A percentile compares a stretch with the other conserved stretches of the same genome.
These are phyloP conservation scores for Anoplius nigerrimus DNA, from an alignment of 2,888 invertebrate species.

Conservation along the genomic window DNA sequence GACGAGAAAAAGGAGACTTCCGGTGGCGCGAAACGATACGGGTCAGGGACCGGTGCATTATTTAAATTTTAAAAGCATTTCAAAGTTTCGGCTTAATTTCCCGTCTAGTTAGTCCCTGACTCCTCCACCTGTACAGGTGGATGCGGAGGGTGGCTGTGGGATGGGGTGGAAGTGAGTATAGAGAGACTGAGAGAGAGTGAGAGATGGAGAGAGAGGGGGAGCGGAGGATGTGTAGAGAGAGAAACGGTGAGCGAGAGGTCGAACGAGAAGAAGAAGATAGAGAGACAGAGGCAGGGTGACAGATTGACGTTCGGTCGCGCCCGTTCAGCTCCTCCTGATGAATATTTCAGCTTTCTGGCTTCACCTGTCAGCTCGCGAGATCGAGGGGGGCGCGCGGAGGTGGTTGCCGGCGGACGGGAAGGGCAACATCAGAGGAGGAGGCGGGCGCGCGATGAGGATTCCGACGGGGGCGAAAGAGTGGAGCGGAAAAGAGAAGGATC, in stretches of 20 bases:
- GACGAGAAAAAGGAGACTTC: neutral
- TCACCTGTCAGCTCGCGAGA: constrained; percentile 71
- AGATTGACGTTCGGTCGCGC: constrained; percentile 75
- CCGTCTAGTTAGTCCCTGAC: constrained; percentile 51
- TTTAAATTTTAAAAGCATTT: constrained; percentile 74
- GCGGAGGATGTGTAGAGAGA: neutral
- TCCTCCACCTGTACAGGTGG: constrained; percentile 14
- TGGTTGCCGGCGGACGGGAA: neutral
- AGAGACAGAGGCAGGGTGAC: constrained; percentile 64
- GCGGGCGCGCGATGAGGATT: neutral
- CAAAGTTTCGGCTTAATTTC: constrained; percentile 70
- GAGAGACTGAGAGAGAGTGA: constrained; percentile 30
- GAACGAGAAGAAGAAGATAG: constrained; percentile 17
- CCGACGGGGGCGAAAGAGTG: constrained; percentile 8
- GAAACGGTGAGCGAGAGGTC: constrained; percentile 1
- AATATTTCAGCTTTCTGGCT: constrained; percentile 72
- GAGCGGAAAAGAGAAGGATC: constrained; percentile 10
- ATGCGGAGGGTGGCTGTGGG: constrained; percentile 9
- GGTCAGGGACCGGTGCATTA: constrained; percentile 64
- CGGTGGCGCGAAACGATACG: constrained; percentile 15
- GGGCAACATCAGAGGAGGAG: constrained; percentile 41
- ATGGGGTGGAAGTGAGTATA: constrained; percentile 23
- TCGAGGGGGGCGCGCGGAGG: constrained; percentile 10
- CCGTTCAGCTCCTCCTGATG: constrained; percentile 66
- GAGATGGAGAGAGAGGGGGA: constrained; percentile 16